Evolutionary conservation across 2,113 vertebrate genomes (phyloP), one percentile per base, ranked within the genome.

Genomic region (Pteronura brasiliensis): DNA sequence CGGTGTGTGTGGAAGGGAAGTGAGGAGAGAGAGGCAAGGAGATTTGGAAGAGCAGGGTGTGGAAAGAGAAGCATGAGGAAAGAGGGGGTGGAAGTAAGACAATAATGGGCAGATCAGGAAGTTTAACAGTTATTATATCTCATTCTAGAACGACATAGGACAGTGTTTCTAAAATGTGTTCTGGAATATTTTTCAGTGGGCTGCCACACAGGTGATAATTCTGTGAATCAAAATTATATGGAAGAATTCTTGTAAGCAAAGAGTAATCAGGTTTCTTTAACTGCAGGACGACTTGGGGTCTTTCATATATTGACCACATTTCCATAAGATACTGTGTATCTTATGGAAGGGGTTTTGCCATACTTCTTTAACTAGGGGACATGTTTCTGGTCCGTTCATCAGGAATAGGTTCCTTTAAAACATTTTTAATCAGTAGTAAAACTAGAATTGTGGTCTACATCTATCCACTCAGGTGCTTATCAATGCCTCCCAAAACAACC

Each of bases 151-250:
- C 23, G 95, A 83, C 57, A n/a, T 55, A 92, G 3, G 77, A 83
- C 8, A 90, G 49, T 76, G 34, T 67, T 72, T 94, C 65, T 96
- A 79, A 93, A 97, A 81, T 17, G 76, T 85, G 34, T 14, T 79
- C 31, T 88, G 31, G 27, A 87, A 96, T 96, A 67, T 57, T 59
- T 39, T 79, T 91, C 21, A 88, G 15, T 36, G 23, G 42, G 20
- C 20, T 95, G 20, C 3, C 18, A 86, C n/a, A 95, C 12, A 76
- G 29, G 88, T 84, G 88, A 67, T 7, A 81, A 8, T 88, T 93
- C 23, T 92, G 57, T 76, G 44, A 85, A 47, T n/a, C 42, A 83
- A 74, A 76, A 82, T 79, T 76, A 5, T 55, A 6, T 87, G 65
- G 29, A 9, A n/a, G n/a, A 82, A 76, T 84, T 91, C 52, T 59